phyloP scores from a whole-genome alignment of 2,797 vertebrate genomes.

The Tarsius wallacei region DNA sequence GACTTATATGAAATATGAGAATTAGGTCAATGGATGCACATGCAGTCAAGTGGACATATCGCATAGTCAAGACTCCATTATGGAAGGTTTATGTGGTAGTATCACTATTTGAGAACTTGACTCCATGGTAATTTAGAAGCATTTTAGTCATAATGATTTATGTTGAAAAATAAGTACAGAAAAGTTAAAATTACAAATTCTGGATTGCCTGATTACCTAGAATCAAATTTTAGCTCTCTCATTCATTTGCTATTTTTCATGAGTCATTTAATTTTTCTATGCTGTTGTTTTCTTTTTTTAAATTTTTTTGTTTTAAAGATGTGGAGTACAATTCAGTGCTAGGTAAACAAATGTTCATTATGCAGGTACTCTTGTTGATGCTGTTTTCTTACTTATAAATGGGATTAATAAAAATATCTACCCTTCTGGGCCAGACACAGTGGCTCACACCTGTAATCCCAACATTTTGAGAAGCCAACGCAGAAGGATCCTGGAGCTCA shows the following conservation, averaged over 20 bases:
- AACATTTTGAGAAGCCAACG: no score
- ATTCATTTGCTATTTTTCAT: not conserved
- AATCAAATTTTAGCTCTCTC: not conserved
- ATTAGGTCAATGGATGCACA: no score
- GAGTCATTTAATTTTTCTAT: not conserved
- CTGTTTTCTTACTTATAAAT: not conserved
- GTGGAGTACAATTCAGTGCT: no score
- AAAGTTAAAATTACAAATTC: not conserved
- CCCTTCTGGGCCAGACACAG: no score
- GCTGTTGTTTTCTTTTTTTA: not conserved
- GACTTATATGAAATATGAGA: not conserved
- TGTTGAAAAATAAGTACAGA: not conserved
- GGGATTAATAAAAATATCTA: not conserved
- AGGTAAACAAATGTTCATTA: no score
- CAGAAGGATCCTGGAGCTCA: no score
- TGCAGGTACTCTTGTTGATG: no score
- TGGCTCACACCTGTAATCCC: no score
- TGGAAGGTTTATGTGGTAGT: not conserved
- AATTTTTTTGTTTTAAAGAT: no score
- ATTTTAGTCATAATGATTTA: not conserved
- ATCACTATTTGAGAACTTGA: not conserved
- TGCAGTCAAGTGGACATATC: not conserved
- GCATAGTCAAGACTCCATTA: not conserved
- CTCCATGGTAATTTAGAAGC: not conserved
- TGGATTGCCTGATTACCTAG: not conserved